These are phyloP conservation scores for Leptopilina myrica DNA, from an alignment of 2,888 invertebrate species.

Conservation along the genomic window DNA sequence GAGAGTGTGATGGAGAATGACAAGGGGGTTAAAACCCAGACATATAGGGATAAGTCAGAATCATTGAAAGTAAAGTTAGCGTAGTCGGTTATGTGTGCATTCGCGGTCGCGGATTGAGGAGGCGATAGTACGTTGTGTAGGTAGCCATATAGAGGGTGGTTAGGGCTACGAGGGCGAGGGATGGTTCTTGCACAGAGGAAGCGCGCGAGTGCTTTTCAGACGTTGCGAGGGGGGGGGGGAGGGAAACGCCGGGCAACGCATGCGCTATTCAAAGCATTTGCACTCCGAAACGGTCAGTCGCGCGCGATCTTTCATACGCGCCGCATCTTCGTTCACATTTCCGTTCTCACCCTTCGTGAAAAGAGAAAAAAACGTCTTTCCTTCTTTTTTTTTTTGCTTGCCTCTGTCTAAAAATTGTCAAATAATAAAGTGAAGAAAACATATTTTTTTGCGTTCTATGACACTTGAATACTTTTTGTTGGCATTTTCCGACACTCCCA, in stretches of 20 bases:
- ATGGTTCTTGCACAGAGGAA: conserved; percentile 21
- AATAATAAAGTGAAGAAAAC: too few species aligned
- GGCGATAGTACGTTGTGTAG: conserved; percentile 15
- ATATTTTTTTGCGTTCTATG: too few species aligned
- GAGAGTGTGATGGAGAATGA: conserved; percentile 8
- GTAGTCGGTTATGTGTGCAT: conserved; percentile 11
- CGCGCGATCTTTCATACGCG: conserved; percentile 66
- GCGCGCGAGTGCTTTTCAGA: conserved; percentile 36
- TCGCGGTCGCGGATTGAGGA: conserved; percentile 21
- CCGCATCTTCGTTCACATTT: conserved; percentile 49
- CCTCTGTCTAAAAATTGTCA: too few species aligned
- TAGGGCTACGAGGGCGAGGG: conserved; percentile 8
- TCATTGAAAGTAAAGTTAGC: conserved; percentile 32
- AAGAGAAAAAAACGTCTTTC: not conserved
- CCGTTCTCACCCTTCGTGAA: not conserved
- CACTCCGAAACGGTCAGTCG: conserved; percentile 61
- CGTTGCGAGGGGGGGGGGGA: conserved; percentile 44
- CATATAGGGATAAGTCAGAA: conserved; percentile 22
- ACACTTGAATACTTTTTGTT: not conserved
- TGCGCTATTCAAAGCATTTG: conserved; percentile 32
- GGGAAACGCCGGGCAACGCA: conserved; percentile 44
- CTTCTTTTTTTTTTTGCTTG: too few species aligned
- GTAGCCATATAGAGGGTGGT: not conserved
- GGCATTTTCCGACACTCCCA: not conserved
- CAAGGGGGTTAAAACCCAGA: not conserved